Evolutionary conservation across 1,140 invertebrate genomes (phyloP), one percentile per base, ranked within the genome.

Genomic region (Brachionus manjavacas): DNA sequence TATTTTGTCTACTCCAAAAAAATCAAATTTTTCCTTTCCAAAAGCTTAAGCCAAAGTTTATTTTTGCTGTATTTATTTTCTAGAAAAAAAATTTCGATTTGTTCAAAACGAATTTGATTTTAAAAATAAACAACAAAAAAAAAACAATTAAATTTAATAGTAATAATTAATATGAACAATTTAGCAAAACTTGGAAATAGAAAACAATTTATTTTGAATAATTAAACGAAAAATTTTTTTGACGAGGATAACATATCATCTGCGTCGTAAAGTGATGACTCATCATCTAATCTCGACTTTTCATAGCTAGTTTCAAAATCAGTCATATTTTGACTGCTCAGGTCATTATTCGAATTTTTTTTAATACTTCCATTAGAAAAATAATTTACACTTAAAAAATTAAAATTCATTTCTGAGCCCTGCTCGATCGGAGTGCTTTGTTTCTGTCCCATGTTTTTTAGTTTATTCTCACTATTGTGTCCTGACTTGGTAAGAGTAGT

Each of bases 141-240:
- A 46, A 46, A 7, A n/a, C 43, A 46, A 46, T 55, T 23, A 55
- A 4, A 55, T 16, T n/a, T 55, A 60, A 60, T 25, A 20, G 2
- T 23, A 60, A 60, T 35, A 60, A 60, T 60, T 60, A 60, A 60
- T 60, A 60, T 7, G 8, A 60, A 60, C n/a, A 60, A 14, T 28
- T 68, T 25, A 66, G 11, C 0, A 4, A 66, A 66, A 66, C 25
- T 68, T 31, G 31, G n/a, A 68, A 14, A 25, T 31, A 39, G 28
- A 68, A 68, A 68, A 68, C 25, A 68, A 68, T 68, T 68, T 31
- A 60, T 72, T 72, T 72, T 43, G 8, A 43, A 70, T 4, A 70
- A 72, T 76, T 76, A 76, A 25, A 76, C 72, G 12, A 49, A 49
- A 76, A 76, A 76, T 76, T 76, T 76, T 49, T 76, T 76, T 25